phyloP scores from a whole-genome alignment of 2,888 invertebrate genomes.

The Xanthorhoe spadicearia region DNA sequence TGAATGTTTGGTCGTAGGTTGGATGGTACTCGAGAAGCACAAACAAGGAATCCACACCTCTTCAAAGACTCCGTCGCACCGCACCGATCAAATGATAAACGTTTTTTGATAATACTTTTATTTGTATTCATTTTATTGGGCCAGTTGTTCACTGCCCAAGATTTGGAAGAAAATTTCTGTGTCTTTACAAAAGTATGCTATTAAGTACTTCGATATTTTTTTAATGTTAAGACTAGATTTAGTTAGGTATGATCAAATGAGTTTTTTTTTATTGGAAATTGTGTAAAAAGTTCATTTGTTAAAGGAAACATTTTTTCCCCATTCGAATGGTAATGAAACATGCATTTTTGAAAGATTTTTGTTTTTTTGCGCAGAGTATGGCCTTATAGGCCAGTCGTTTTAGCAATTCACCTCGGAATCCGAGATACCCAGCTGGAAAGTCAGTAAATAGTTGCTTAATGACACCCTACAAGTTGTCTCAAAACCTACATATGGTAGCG shows the following conservation, averaged over 20 bases:
- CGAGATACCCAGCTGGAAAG: no score
- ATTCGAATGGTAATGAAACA: conserved; percentile 1
- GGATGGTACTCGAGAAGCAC: conserved; percentile 64
- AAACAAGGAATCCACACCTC: conserved; percentile 58
- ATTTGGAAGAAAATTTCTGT: conserved; percentile 23
- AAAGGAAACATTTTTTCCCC: not conserved
- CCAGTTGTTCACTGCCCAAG: conserved; percentile 32
- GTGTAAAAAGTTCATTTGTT: conserved; percentile 1
- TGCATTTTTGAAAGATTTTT: conserved; percentile 7
- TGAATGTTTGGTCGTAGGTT: conserved; percentile 53
- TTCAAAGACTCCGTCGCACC: conserved; percentile 68
- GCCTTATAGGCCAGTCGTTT: not conserved
- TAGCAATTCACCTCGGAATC: not conserved
- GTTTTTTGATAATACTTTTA: conserved; percentile 45
- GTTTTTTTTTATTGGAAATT: conserved; percentile 26
- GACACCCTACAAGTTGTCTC: no score
- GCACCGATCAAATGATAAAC: conserved; percentile 67
- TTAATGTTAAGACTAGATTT: conserved; percentile 33
- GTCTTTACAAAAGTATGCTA: conserved; percentile 16
- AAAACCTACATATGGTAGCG: no score
- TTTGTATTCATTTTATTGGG: conserved; percentile 37
- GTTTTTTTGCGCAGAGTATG: conserved; percentile 19
- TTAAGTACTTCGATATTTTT: conserved; percentile 29
- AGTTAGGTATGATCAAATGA: conserved; percentile 32
- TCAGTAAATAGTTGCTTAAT: no score